A percentile compares a stretch with the other conserved stretches of the same genome.
phyloP scores from a whole-genome alignment of 2,113 vertebrate species.

The Cichladusa arquata region DNA sequence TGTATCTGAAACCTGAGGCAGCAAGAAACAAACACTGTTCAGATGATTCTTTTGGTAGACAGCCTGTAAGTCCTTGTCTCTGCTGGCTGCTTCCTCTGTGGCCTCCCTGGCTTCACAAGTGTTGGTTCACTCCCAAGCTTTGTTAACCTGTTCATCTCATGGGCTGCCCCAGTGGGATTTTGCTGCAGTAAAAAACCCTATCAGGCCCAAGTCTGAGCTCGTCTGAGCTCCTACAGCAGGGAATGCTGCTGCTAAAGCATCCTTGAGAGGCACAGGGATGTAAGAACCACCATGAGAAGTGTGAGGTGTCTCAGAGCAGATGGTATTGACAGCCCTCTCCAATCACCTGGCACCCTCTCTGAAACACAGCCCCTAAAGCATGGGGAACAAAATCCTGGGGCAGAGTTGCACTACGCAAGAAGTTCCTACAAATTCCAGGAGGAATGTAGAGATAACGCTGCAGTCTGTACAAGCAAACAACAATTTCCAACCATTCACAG shows the following conservation, averaged over 20 bases:
- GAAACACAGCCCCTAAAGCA: not conserved
- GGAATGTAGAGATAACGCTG: rapidly evolving
- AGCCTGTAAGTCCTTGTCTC: not conserved
- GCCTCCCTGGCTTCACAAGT: not conserved
- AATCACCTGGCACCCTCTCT: not conserved
- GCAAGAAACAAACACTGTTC: not conserved
- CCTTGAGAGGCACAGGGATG: not conserved
- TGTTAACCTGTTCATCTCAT: not conserved
- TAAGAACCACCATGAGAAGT: not conserved
- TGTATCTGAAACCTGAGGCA: constrained; percentile 82
- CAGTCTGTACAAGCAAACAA: not conserved
- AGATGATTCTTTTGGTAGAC: not conserved
- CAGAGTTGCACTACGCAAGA: not conserved
- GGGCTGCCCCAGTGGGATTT: not conserved
- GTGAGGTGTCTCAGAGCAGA: not conserved
- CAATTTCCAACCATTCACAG: not conserved
- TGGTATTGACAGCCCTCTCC: not conserved
- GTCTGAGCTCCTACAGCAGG: not conserved
- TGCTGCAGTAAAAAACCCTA: not conserved
- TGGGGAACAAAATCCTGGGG: not conserved
- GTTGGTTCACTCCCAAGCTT: not conserved
- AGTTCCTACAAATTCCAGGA: no score
- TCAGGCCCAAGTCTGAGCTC: not conserved
- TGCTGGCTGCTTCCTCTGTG: not conserved
- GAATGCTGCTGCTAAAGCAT: not conserved